Evolutionary conservation across 1,140 invertebrate species (phyloP).

Genomic region (Hypsibius dujardini): DNA sequence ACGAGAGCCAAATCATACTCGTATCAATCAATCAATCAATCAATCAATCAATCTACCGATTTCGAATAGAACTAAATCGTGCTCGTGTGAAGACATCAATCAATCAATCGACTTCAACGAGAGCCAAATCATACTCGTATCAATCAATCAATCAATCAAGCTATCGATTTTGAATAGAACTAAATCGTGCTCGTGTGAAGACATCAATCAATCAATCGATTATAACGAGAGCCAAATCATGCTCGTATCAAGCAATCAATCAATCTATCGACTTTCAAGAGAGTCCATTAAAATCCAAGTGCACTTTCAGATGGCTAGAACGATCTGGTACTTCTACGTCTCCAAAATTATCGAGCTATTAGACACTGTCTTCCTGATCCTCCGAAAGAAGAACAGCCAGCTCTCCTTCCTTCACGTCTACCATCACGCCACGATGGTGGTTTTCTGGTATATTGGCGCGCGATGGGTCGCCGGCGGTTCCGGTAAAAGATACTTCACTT

Average conservation of each 20-base stretch:
- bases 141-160: no score
- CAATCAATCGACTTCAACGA: no score
- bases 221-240: conserved; percentile 21
- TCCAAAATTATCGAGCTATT: conserved; percentile 82
- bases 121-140: no score
- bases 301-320: conserved; percentile 57
- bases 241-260: background rate
- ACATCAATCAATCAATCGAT: conserved; percentile 25
- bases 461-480: conserved; percentile 90
- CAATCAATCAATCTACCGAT: no score
- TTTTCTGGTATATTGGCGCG: conserved; percentile 82
- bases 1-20: no score
- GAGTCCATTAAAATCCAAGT: conserved; percentile 16
- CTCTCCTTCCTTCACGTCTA: conserved; percentile 75
- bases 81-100: no score
- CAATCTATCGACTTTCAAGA: background rate
- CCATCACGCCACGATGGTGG: conserved; percentile 78
- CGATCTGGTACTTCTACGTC: conserved; percentile 91
- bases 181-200: no score
- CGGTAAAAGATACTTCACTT: conserved; percentile 39
- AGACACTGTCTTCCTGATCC: conserved; percentile 76
- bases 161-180: no score
- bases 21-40: no score
- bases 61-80: no score
- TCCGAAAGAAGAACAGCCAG: conserved; percentile 68